Evolutionary conservation across 2,797 vertebrate genomes (phyloP).

Genomic region (Thripadectes ignobilis): DNA sequence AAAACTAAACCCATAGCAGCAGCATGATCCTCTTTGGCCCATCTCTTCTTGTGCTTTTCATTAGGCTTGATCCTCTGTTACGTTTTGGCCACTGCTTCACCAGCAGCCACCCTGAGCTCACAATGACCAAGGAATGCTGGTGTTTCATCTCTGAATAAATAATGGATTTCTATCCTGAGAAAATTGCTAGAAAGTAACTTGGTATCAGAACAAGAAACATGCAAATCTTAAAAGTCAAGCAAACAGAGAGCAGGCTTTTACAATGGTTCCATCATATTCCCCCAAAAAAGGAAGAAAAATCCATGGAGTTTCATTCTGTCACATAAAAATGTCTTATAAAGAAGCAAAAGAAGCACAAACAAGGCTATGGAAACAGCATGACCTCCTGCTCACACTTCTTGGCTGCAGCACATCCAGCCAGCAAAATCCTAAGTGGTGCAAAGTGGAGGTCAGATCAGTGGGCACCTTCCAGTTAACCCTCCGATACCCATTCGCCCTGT

Average conservation of each 20-base stretch:
- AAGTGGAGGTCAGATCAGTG: background rate
- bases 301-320: background rate
- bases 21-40: background rate
- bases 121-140: background rate
- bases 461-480: background rate
- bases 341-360: background rate
- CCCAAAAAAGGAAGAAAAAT: background rate
- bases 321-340: background rate
- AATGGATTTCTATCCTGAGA: background rate
- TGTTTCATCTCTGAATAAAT: constrained; percentile 31
- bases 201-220: background rate
- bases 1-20: background rate
- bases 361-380: background rate
- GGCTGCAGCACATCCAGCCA: background rate
- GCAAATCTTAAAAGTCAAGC: background rate
- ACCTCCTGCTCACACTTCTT: background rate
- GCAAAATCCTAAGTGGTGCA: background rate
- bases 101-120: fast-evolving
- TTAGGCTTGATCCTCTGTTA: background rate
- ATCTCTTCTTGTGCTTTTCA: background rate
- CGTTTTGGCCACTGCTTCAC: background rate
- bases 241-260: background rate
- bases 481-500: background rate
- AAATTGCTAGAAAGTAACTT: background rate
- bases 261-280: background rate